Percentiles rank a stretch among this genome's conserved stretches.
Conservation (phyloP, 1,140 invertebrate species). For the Aphelinus atriplicis region DNA sequence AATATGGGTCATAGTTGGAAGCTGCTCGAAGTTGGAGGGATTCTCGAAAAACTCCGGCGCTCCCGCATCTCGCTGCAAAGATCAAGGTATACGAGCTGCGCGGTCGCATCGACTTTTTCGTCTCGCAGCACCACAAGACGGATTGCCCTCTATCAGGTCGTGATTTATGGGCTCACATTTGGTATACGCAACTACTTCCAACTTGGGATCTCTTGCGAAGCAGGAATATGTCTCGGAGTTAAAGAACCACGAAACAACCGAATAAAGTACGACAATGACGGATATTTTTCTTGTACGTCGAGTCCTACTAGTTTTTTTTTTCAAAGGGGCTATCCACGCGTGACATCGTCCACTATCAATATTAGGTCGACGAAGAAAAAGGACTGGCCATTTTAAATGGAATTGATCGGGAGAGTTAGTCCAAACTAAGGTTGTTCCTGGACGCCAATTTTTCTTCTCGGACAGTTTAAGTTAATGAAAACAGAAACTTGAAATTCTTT, state of each 20-base stretch:
- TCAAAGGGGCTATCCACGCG: too few relatives aligned
- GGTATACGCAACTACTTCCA: neutral
- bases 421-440: too few relatives aligned
- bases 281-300: neutral
- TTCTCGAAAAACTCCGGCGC: slow-evolving; percentile 1
- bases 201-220: neutral
- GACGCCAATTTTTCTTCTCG: too few relatives aligned
- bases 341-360: too few relatives aligned
- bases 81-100: neutral
- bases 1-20: too few relatives aligned
- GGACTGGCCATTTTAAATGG: too few relatives aligned
- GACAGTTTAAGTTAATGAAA: too few relatives aligned
- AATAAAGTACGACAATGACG: slow-evolving; percentile 17
- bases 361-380: too few relatives aligned
- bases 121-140: slow-evolving; percentile 2
- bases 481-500: too few relatives aligned
- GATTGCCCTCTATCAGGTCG: neutral
- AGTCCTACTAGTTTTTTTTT: neutral
- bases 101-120: slow-evolving; percentile 3
- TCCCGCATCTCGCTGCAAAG: slow-evolving; percentile 9
- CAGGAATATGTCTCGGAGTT: neutral
- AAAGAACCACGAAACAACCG: neutral
- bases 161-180: slow-evolving; percentile 17
- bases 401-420: too few relatives aligned
- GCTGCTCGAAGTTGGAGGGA: neutral